Conservation (phyloP, 2,113 vertebrate species). For the Phalacrocorax aristotelis region DNA sequence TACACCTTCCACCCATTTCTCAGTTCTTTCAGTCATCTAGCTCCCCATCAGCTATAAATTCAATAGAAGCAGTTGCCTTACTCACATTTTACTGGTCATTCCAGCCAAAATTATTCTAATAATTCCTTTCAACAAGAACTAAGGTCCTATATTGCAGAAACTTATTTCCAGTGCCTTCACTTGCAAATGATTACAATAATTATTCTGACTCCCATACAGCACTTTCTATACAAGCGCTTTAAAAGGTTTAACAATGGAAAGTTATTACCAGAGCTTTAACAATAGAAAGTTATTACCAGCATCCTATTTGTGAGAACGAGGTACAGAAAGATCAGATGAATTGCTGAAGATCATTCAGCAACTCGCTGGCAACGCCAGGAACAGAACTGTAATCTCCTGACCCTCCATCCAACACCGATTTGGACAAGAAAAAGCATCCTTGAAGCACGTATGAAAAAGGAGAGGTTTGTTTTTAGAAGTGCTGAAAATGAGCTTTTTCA, state of each 20-base stretch:
- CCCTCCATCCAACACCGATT: neutral
- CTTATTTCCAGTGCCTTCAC: neutral
- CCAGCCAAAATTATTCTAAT: neutral
- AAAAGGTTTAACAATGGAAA: slow-evolving; percentile 46
- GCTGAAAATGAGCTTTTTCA: neutral
- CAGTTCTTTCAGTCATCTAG: neutral
- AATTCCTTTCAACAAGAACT: neutral
- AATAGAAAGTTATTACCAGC: slow-evolving; percentile 53
- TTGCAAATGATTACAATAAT: slow-evolving; percentile 27
- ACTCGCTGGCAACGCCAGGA: neutral
- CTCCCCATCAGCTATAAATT: neutral
- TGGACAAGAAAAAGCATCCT: neutral
- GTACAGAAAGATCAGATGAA: slow-evolving; percentile 2
- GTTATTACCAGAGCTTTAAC: slow-evolving; percentile 52
- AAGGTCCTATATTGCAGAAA: neutral
- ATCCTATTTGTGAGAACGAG: slow-evolving; percentile 26
- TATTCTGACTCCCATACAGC: neutral
- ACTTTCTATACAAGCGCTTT: neutral
- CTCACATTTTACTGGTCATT: neutral
- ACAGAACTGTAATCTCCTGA: neutral
- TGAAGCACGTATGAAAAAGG: fast-evolving
- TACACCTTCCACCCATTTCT: neutral
- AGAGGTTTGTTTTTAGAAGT: neutral
- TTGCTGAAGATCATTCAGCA: slow-evolving; percentile 26
- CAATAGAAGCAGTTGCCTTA: neutral